Conservation (phyloP, 2,888 invertebrate genomes). For the Chaetogeoica ovagalla region DNA sequence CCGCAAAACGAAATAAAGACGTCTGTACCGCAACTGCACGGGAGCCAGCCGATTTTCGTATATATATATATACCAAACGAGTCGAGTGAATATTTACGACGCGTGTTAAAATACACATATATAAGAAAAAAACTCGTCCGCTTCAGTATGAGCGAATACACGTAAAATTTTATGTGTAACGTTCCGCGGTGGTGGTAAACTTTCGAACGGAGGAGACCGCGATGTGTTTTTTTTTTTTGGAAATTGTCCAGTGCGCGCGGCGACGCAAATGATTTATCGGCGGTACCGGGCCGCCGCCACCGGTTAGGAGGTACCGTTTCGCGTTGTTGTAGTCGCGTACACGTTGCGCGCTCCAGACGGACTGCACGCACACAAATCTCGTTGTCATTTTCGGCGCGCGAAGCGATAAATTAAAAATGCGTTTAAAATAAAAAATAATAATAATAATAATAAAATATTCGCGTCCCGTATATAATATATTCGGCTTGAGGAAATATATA, state of each 20-base stretch:
- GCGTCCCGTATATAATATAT: no score
- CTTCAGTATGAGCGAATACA: neutral
- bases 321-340: neutral
- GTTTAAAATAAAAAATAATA: neutral
- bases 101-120: neutral
- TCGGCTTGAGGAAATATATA: neutral
- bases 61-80: neutral
- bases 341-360: no score
- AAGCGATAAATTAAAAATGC: constrained; percentile 25
- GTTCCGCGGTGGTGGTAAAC: neutral
- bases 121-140: neutral
- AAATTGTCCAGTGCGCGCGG: constrained; percentile 29
- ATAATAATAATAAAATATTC: neutral
- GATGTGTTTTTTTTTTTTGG: constrained; percentile 26
- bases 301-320: constrained; percentile 14
- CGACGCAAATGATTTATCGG: constrained; percentile 42
- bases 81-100: neutral
- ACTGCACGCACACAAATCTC: neutral
- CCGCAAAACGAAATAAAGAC: no score
- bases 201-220: neutral
- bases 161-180: neutral
- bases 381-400: constrained; percentile 32
- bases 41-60: neutral
- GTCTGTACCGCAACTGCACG: neutral
- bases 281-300: neutral